phyloP scores from a whole-genome alignment of 2,113 vertebrate genomes.

The Falcunculus frontatus region DNA sequence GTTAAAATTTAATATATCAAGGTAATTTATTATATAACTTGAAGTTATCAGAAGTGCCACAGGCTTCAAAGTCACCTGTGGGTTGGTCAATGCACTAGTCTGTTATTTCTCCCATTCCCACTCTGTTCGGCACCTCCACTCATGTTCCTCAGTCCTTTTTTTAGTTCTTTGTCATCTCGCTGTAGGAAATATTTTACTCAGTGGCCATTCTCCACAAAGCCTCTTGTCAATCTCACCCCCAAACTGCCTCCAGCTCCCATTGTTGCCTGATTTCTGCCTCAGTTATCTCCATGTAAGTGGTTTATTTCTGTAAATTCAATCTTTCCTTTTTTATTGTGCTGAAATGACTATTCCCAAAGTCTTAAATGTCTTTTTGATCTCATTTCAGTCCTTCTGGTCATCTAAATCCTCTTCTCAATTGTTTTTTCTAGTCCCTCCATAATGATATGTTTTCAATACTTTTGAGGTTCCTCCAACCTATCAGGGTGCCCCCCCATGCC shows the following conservation, averaged over 20 bases:
- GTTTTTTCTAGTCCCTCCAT: not conserved
- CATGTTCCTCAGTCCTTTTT: not conserved
- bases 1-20: not conserved
- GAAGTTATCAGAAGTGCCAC: not conserved
- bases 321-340: not conserved
- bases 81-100: not conserved
- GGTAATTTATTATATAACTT: not conserved
- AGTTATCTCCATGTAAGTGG: not conserved
- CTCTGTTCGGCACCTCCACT: not conserved
- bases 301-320: not conserved
- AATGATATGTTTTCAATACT: not conserved
- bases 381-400: not conserved
- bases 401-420: not conserved
- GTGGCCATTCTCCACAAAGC: not conserved
- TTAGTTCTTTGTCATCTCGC: not conserved
- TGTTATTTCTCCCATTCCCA: not conserved
- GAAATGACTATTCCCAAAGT: not conserved
- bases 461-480: not conserved
- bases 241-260: not conserved
- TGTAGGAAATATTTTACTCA: not conserved
- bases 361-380: not conserved
- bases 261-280: not conserved
- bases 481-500: accelerated
- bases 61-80: not conserved
- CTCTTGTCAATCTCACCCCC: not conserved